A percentile compares a stretch with the other conserved stretches of the same genome.
phyloP scores from a whole-genome alignment of 2,888 invertebrate genomes.

The Drosophila melanocephala region DNA sequence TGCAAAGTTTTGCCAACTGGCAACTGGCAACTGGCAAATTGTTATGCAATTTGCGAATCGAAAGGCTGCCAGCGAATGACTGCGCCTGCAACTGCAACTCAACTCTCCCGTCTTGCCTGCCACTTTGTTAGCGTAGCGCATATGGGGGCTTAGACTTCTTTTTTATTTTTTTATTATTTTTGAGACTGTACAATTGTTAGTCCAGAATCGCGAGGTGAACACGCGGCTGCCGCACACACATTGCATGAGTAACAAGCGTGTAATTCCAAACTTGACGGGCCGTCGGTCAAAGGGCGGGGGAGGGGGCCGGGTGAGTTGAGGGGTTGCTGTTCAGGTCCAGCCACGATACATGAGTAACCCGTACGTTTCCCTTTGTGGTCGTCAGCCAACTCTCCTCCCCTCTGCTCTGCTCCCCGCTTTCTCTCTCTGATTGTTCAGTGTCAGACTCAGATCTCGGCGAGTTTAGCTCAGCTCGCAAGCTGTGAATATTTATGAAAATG shows the following conservation, averaged over 20 bases:
- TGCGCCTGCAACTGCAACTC: constrained; percentile 13
- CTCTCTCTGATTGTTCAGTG: constrained; percentile 8
- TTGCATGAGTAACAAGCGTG: constrained; percentile 78
- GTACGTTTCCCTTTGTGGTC: constrained; percentile 42
- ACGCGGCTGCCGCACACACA: constrained; percentile 35
- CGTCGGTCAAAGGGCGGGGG: too few species aligned
- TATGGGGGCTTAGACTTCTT: constrained; percentile 6
- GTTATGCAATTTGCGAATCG: constrained; percentile 75
- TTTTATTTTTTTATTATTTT: not conserved
- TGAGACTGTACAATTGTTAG: constrained; percentile 48
- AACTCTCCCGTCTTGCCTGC: constrained; percentile 1
- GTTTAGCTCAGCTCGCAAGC: constrained; percentile 18
- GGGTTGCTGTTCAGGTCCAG: not conserved
- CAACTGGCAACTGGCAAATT: constrained; percentile 49
- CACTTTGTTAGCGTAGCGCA: constrained; percentile 42
- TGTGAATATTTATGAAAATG: constrained; percentile 60
- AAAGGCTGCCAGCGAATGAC: constrained; percentile 53
- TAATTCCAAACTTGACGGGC: constrained; percentile 51
- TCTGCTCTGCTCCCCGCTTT: not conserved
- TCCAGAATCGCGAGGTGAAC: constrained; percentile 47
- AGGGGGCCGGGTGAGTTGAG: not conserved
- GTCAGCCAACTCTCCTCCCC: not conserved
- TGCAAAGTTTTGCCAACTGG: constrained; percentile 35
- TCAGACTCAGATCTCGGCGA: constrained; percentile 35
- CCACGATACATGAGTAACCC: constrained; percentile 54